phyloP scores from a whole-genome alignment of 2,797 vertebrate genomes.

The Epinephelus malabaricus region DNA sequence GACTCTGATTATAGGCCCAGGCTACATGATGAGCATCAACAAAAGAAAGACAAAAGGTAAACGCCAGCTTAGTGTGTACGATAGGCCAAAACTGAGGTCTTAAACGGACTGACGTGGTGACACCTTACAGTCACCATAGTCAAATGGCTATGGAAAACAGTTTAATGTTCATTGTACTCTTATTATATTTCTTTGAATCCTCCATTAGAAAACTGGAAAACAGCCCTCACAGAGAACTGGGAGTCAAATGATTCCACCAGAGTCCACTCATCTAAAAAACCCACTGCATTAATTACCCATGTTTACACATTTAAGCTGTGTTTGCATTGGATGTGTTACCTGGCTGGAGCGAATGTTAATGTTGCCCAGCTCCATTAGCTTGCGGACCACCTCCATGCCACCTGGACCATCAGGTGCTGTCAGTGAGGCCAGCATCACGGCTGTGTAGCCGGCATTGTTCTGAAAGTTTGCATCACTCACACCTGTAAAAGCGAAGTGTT shows the following conservation, averaged over 20 bases:
- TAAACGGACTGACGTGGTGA: too few species aligned
- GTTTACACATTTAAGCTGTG: background rate
- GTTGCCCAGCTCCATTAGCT: slow-evolving; percentile 91
- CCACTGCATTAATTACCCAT: background rate
- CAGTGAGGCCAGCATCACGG: slow-evolving; percentile 94
- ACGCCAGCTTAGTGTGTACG: too few species aligned
- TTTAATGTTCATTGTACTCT: too few species aligned
- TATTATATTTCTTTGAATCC: background rate
- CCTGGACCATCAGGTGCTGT: slow-evolving; percentile 86
- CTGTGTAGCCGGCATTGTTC: slow-evolving; percentile 94
- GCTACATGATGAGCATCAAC: too few species aligned
- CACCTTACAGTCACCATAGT: too few species aligned
- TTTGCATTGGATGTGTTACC: slow-evolving; percentile 68
- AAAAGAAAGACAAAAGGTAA: too few species aligned
- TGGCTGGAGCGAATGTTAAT: slow-evolving; percentile 91
- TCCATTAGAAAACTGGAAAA: background rate
- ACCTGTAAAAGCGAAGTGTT: slow-evolving; percentile 75
- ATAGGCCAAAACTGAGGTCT: too few species aligned
- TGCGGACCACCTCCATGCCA: slow-evolving; percentile 93
- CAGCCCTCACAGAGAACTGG: background rate
- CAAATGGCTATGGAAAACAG: too few species aligned
- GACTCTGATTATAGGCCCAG: too few species aligned
- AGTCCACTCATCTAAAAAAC: background rate
- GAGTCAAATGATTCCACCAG: background rate
- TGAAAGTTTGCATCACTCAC: slow-evolving; percentile 90